phyloP scores from a whole-genome alignment of 2,113 vertebrate genomes.

The Halichoerus grypus region DNA sequence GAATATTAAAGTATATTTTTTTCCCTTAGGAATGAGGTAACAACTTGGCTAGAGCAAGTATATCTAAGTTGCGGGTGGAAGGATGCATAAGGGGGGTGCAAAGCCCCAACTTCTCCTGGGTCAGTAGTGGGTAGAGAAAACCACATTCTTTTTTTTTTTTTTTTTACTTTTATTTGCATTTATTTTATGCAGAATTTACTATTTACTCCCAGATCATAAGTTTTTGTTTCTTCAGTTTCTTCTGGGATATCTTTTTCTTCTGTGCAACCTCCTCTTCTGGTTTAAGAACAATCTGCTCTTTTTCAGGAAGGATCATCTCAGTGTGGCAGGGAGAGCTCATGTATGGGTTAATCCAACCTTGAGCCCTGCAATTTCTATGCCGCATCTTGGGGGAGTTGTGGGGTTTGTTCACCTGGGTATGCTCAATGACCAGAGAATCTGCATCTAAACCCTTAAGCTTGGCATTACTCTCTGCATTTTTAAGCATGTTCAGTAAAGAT shows the following conservation, averaged over 20 bases:
- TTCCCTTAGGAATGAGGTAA: conserved; percentile 43
- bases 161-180: background rate
- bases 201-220: background rate
- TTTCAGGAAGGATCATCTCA: background rate
- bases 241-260: background rate
- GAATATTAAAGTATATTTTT: conserved; percentile 44
- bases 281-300: background rate
- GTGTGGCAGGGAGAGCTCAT: background rate
- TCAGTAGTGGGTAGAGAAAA: background rate
- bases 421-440: background rate
- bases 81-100: background rate
- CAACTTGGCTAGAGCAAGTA: background rate
- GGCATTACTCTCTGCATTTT: background rate
- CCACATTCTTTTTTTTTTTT: background rate
- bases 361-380: background rate
- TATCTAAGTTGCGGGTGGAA: conserved; percentile 28
- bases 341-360: background rate
- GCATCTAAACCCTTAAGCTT: background rate
- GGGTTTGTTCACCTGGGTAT: background rate
- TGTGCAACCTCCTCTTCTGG: background rate
- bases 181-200: background rate
- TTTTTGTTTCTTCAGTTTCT: background rate
- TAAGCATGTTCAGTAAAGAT: background rate
- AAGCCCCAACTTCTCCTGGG: background rate
- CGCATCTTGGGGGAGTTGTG: background rate